phyloP scores from a whole-genome alignment of 2,113 vertebrate species.

The Cyanoliseus patagonus region DNA sequence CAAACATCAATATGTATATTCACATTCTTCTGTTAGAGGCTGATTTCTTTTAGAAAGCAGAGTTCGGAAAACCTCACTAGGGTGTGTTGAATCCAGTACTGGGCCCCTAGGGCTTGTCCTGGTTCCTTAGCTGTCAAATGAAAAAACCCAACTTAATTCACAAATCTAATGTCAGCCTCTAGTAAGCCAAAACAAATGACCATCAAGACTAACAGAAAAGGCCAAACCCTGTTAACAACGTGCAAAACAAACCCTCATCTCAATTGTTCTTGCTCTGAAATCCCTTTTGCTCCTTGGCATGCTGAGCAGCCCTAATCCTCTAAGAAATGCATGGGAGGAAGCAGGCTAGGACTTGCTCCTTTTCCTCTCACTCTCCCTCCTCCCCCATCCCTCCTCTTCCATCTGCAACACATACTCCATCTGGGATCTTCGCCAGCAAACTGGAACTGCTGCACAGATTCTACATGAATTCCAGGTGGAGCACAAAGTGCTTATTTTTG shows the following conservation, averaged over 20 bases:
- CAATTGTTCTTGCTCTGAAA: neutral
- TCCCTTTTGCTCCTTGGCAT: neutral
- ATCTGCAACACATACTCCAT: neutral
- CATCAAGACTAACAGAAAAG: neutral
- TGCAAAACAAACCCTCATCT: neutral
- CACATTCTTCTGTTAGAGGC: neutral
- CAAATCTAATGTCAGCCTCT: neutral
- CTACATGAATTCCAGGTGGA: neutral
- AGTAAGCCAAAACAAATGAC: neutral
- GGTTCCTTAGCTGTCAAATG: neutral
- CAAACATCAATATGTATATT: neutral
- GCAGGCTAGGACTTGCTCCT: neutral
- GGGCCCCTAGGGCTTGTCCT: neutral
- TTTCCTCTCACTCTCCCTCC: neutral
- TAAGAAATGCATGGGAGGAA: rapidly evolving
- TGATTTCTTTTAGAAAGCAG: neutral
- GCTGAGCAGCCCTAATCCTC: neutral
- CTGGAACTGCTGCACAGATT: neutral
- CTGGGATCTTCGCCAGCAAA: neutral
- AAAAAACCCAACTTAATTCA: neutral
- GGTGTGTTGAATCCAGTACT: neutral
- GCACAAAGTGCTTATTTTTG: slow-evolving; percentile 28
- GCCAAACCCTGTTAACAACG: neutral
- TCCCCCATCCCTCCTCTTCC: neutral
- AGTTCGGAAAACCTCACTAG: neutral